Percentiles rank a stretch among this genome's conserved stretches.
Evolutionary conservation across 1,140 invertebrate species (phyloP).

Genomic region (Coboldia fuscipes): DNA sequence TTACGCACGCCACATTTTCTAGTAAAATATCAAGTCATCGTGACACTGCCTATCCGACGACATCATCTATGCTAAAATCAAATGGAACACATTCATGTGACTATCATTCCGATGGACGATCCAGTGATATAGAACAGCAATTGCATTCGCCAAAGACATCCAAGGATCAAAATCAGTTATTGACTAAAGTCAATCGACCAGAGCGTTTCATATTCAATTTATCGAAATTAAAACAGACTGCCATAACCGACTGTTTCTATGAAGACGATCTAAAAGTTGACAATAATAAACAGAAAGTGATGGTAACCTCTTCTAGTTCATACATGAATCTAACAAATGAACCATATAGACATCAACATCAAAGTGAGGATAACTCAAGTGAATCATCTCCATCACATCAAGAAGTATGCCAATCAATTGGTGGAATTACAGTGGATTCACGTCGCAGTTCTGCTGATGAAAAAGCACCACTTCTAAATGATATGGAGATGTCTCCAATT

Average conservation of each 20-base stretch:
- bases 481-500: slow-evolving; percentile 20
- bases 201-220: slow-evolving; percentile 13
- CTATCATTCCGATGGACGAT: too few species aligned
- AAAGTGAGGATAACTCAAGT: too few species aligned
- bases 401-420: slow-evolving; percentile 6
- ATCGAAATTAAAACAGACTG: slow-evolving; percentile 18
- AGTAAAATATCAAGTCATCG: background rate
- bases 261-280: slow-evolving; percentile 7
- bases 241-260: slow-evolving; percentile 12
- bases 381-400: slow-evolving; percentile 12
- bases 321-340: too few species aligned
- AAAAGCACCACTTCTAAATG: slow-evolving; percentile 19
- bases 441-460: slow-evolving; percentile 15
- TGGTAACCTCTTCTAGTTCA: slow-evolving; percentile 4
- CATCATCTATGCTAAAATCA: too few species aligned
- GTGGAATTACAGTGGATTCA: slow-evolving; percentile 13
- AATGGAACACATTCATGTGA: too few species aligned
- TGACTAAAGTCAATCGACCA: slow-evolving; percentile 18
- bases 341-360: too few species aligned
- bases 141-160: too few species aligned
- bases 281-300: background rate
- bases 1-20: slow-evolving; percentile 17
- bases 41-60: too few species aligned
- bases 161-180: too few species aligned
- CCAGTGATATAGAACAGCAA: too few species aligned